Evolutionary conservation across 1,140 invertebrate genomes (phyloP), one percentile per base, ranked within the genome.

Genomic region (Galleria mellonella): DNA sequence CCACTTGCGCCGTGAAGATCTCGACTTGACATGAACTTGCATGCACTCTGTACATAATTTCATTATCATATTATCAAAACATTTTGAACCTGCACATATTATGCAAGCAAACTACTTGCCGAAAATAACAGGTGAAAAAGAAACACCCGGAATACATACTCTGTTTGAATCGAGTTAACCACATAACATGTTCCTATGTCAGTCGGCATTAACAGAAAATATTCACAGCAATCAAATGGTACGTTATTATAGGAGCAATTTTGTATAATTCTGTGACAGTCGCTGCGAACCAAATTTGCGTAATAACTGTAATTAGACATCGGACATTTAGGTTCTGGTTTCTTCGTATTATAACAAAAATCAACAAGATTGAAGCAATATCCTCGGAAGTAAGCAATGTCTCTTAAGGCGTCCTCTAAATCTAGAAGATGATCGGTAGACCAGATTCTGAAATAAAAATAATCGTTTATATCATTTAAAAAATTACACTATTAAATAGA

Each of bases 121-220:
- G n/a, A n/a, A n/a, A n/a, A n/a, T n/a, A n/a, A n/a, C n/a, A n/a
- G n/a, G n/a, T n/a, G n/a, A n/a, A n/a, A n/a, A n/a, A n/a, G n/a
- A n/a, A n/a, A n/a, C n/a, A n/a, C n/a, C n/a, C n/a, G n/a, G 35
- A 17, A 23, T 6, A 51, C 53, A 48, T 73, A 87, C 84, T 68
- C 70, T 14, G 72, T 87, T 72, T 92, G 91, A 46, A 90, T 74
- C 0, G 90, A 91, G 49, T 92, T 92, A 0, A 93, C 83, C 14
- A 88, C 88, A 57, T 87, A 92, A 60, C 91, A 93, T 11, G 75
- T 65, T 4, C 92, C 92, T 29, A 91, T 59, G 62, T 92, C 91
- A 0, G 92, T 92, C 30, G 89, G 76, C 47, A 92, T 86, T 1
- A 83, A 76, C 27, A 87, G 73, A 55, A 93, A 92, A 57, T 91